Base-by-base conservation (phyloP, 2,888 invertebrate genomes). In the Iselma pallidipennis region DNA sequence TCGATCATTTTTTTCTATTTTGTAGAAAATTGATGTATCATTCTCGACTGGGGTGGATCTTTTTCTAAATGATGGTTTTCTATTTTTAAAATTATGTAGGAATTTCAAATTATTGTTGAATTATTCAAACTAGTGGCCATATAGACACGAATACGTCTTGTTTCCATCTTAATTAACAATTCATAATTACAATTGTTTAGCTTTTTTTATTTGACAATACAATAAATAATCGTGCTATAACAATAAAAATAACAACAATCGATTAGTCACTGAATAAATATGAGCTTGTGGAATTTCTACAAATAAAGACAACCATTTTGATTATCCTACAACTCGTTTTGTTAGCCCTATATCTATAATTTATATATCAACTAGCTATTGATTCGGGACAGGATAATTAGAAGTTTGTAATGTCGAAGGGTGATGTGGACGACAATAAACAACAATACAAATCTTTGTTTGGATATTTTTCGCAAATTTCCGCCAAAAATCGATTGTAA, bases 1-100 rank as follows among this genome's bases (percentile, higher is more conserved):
- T 81, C 81, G 76, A 81, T 81, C 81, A 80, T 77, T 79, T 79
- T 78, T 78, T 78, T 79, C 78, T 78, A 77, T 76, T 77, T 77
- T 71, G 67, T 68, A 70, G 71, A 74, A 79, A 79, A 75, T 77
- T 80, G 80, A 80, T 78, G 80, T 73, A 76, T 80, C 80, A 80
- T 79, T 74, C 14, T 54, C 67, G 49, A 19, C 29, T 23, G 45
- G 53, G 52, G 60, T 45, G 4, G 10, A 21, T 19, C 12, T 21
- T 21, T 19, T 5, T 42, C 4, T 12, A 10, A 10, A 12, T 19
- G 1, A 21, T 19, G 19, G 10, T 19, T 19, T 45, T 45, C 7
- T 16, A 2, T 6, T 16, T 16, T 37, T 19, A 45, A 45, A 45
- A 45, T 45, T 45, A 45, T 45, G 45, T 45, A 45, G 45, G 45